Evolutionary conservation across 2,113 vertebrate species (phyloP), one percentile per base, ranked within the genome.

Genomic region (Callospermophilus lateralis): DNA sequence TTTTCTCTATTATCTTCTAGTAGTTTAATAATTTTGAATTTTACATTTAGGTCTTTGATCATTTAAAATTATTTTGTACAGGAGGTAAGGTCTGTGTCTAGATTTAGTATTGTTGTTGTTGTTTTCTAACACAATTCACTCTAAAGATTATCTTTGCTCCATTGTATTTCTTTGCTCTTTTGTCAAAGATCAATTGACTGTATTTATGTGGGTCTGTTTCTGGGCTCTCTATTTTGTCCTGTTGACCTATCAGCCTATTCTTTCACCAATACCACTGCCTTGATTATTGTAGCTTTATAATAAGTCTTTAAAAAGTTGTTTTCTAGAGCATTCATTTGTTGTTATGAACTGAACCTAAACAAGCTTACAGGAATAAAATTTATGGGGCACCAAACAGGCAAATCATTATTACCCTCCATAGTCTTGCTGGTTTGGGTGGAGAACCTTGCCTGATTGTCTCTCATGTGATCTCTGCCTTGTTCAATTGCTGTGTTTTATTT

Each of bases 401-500:
- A 92, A 91, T 51, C 48, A 39, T 91, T 74, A 10, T 70, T 37
- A 3, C 30, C 63, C 20, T 89, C 74, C 37, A 22, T 12, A 8
- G 51, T 72, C 85, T 63, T 61, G 94, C 68, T 89, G 74, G 84
- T 83, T 86, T 81, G 45, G 58, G 26, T 28, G 79, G 63, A 70
- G 39, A 79, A 76, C 39, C 42, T 76, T 45, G 15, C 58, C 78
- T 51, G 80, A 63, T 39, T 93, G 2, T 90, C 32, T 81, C 78
- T 92, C 45, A 26, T 78, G 12, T 48, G 48, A 32, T 74, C 78
- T 73, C 87, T 90, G 84, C 93, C 86, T 73, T 48, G 61, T 95
- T 83, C 65, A 89, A 22, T 89, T 76, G 73, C 90, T 92, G 30
- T n/a, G 16, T 93, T 93, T 95, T 93, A 63, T 89, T 94, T 94